These are phyloP conservation scores for Ruditapes philippinarum DNA, from an alignment of 1,140 invertebrate species.

Conservation along the genomic window DNA sequence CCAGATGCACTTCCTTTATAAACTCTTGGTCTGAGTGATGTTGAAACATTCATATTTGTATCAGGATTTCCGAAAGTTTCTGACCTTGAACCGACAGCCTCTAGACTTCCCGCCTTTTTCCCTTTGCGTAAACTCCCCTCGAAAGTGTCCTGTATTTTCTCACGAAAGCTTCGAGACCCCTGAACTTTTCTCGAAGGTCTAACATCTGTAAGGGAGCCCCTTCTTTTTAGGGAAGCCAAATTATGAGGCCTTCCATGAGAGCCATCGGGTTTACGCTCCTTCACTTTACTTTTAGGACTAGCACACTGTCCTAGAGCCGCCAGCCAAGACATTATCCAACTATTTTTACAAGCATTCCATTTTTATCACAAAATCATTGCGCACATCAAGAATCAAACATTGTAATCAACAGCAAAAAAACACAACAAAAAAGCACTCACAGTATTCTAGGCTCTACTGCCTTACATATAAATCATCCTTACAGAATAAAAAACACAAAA, in stretches of 20 bases:
- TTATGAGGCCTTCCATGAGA: slow-evolving; percentile 3
- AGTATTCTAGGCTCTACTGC: background rate
- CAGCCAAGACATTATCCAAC: slow-evolving; percentile 56
- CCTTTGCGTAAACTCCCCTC: slow-evolving; percentile 57
- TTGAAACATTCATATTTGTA: slow-evolving; percentile 65
- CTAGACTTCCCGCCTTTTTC: slow-evolving; percentile 64
- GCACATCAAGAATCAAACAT: background rate
- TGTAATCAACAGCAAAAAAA: too few species aligned
- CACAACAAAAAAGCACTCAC: too few species aligned
- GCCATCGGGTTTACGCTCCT: slow-evolving; percentile 45
- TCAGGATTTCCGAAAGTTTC: slow-evolving; percentile 61
- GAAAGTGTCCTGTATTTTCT: slow-evolving; percentile 65
- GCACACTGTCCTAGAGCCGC: slow-evolving; percentile 65
- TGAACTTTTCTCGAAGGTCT: slow-evolving; percentile 53
- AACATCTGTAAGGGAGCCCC: slow-evolving; percentile 62
- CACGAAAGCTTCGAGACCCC: slow-evolving; percentile 59
- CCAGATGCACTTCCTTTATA: slow-evolving; percentile 46
- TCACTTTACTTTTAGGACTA: slow-evolving; percentile 62
- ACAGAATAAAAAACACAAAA: slow-evolving; percentile 9
- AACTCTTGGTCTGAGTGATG: slow-evolving; percentile 47
- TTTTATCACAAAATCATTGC: background rate
- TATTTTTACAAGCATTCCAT: background rate
- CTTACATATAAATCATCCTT: background rate
- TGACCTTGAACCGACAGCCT: slow-evolving; percentile 38
- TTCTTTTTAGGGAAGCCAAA: slow-evolving; percentile 53